Conservation (phyloP, 1,140 invertebrate species). For the Bombus superbus region DNA sequence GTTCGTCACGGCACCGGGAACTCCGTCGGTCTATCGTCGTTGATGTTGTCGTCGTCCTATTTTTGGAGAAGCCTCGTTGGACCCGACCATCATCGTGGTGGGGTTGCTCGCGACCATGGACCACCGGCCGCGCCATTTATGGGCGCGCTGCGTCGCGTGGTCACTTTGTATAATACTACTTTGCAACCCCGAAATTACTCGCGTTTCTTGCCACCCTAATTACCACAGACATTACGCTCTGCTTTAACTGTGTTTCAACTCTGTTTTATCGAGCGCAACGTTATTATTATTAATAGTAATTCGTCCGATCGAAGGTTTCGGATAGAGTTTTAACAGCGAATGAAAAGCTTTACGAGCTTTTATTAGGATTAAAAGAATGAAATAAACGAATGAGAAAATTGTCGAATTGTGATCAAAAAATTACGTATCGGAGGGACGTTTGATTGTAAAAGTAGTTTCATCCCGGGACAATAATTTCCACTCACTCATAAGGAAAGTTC, state of each 20-base stretch:
- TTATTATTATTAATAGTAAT: too few species aligned
- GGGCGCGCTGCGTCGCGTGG: constrained; percentile 73
- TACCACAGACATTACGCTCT: not conserved
- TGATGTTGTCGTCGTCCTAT: constrained; percentile 75
- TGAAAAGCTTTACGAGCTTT: too few species aligned
- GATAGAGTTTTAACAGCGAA: too few species aligned
- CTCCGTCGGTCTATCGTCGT: constrained; percentile 51
- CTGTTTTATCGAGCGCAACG: not conserved
- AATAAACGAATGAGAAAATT: not conserved
- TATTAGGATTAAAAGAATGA: too few species aligned
- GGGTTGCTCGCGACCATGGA: constrained; percentile 72
- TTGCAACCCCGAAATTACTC: constrained; percentile 21
- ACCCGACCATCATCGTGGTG: constrained; percentile 67
- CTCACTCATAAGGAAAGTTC: not conserved
- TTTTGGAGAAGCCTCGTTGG: constrained; percentile 79
- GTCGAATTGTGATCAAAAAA: not conserved
- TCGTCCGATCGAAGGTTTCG: not conserved
- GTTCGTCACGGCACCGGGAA: constrained; percentile 22
- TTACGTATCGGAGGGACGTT: too few species aligned
- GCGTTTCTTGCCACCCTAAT: not conserved
- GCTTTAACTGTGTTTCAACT: too few species aligned
- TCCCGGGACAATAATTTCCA: not conserved
- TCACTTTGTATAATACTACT: constrained; percentile 69
- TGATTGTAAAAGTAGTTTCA: not conserved
- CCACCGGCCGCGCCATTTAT: constrained; percentile 82